Evolutionary conservation across 2,113 vertebrate species (phyloP).

Genomic region (Pterocles orientalis): DNA sequence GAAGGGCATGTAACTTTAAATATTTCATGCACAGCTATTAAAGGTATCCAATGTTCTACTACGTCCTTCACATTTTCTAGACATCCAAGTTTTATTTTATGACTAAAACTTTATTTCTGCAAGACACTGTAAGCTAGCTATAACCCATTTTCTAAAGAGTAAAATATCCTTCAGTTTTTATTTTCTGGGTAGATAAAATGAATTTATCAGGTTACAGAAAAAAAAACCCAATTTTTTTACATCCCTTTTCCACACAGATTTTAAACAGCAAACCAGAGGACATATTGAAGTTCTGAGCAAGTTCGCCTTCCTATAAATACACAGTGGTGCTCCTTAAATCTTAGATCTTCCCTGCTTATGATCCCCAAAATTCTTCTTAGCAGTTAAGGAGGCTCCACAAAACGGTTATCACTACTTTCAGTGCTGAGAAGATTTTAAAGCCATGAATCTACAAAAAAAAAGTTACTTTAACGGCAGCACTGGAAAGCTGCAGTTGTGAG

Average conservation of each 20-base stretch:
- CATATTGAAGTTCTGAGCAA: neutral
- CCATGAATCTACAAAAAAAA: neutral
- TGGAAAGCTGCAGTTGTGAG: neutral
- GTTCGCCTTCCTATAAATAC: neutral
- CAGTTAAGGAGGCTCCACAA: neutral
- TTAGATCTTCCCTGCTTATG: neutral
- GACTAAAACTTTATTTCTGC: neutral
- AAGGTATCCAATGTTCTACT: neutral
- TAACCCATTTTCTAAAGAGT: neutral
- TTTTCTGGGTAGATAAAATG: neutral
- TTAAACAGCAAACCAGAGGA: neutral
- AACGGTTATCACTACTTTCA: neutral
- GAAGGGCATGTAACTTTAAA: neutral
- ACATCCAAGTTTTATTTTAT: neutral
- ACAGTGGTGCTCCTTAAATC: neutral
- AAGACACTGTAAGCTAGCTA: neutral
- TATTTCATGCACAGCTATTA: neutral
- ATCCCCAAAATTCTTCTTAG: neutral
- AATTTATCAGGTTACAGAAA: neutral
- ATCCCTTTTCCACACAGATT: neutral
- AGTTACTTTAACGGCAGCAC: neutral
- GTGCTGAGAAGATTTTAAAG: neutral
- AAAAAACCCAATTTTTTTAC: neutral
- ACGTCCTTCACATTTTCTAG: neutral
- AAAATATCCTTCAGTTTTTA: neutral